phyloP scores from a whole-genome alignment of 2,797 vertebrate species.

The Eidolon dupreanum region DNA sequence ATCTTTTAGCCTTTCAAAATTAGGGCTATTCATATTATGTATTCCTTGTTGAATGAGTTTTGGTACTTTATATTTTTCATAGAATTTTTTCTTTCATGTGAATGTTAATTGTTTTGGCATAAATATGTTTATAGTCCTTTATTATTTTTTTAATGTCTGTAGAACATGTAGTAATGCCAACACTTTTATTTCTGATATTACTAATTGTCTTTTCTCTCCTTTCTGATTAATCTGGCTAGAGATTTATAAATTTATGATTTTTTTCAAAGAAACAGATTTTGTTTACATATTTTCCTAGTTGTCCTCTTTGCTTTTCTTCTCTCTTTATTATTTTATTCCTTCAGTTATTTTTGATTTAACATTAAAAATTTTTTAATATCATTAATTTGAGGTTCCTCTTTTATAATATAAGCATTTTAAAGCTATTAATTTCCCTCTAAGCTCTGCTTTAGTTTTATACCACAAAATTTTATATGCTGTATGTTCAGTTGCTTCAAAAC shows the following conservation, averaged over 20 bases:
- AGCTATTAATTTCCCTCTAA: background rate
- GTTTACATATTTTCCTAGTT: background rate
- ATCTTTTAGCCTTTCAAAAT: background rate
- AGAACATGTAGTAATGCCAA: background rate
- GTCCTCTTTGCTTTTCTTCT: background rate
- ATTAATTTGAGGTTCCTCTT: background rate
- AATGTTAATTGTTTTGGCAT: background rate
- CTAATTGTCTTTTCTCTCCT: background rate
- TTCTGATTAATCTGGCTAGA: background rate
- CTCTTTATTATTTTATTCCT: background rate
- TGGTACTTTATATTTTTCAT: background rate
- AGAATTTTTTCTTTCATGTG: background rate
- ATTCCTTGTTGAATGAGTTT: slow-evolving; percentile 21
- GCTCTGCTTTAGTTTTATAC: background rate
- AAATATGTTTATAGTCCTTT: background rate
- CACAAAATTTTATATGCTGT: background rate
- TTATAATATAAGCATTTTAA: background rate
- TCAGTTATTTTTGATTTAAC: slow-evolving; percentile 11
- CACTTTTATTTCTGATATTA: background rate
- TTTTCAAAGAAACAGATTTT: slow-evolving; percentile 14
- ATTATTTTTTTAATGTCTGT: background rate
- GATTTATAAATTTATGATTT: background rate
- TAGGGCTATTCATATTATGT: background rate
- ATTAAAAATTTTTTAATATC: background rate
- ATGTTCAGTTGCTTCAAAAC: background rate